phyloP scores from a whole-genome alignment of 2,888 invertebrate genomes.

The Myathropa florea region DNA sequence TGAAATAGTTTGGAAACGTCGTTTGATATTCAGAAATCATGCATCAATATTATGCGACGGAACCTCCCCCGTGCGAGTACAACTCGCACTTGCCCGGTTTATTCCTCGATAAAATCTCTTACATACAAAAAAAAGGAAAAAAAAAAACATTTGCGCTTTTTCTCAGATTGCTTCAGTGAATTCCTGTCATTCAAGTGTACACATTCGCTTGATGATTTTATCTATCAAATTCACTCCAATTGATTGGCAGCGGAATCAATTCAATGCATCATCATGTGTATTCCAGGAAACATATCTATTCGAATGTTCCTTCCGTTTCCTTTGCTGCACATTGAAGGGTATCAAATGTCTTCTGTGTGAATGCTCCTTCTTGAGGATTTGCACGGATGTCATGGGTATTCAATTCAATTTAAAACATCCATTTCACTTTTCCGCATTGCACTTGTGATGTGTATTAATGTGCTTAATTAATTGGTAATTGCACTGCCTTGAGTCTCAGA shows the following conservation, averaged over 20 bases:
- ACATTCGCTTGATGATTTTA: neutral
- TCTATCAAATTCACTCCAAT: neutral
- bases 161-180: neutral
- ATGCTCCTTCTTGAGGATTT: neutral
- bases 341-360: neutral
- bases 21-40: no score
- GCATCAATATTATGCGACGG: no score
- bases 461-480: conserved; percentile 1
- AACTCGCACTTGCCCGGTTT: no score
- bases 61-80: no score
- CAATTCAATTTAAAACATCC: neutral
- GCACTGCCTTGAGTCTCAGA: neutral
- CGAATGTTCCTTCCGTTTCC: neutral
- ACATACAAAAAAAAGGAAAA: neutral
- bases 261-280: neutral
- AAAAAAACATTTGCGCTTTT: neutral
- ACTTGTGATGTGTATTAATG: neutral
- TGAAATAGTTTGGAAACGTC: no score
- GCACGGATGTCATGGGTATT: neutral
- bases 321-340: neutral
- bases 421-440: neutral
- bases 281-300: neutral
- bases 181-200: neutral
- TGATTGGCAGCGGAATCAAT: neutral
- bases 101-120: neutral